phyloP scores from a whole-genome alignment of 2,113 vertebrate genomes.

The Dasyurus viverrinus region DNA sequence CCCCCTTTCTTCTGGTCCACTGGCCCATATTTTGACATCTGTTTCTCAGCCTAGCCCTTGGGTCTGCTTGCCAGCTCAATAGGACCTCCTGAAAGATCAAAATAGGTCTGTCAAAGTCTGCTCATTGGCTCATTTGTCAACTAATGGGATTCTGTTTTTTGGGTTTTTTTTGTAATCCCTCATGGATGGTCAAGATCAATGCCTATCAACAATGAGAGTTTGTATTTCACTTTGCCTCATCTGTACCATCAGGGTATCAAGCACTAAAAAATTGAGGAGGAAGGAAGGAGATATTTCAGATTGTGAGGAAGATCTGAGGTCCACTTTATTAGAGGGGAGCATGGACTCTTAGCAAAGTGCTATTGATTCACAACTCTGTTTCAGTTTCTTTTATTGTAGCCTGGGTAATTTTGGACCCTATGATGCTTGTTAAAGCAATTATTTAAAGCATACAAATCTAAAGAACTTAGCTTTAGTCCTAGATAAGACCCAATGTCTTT shows the following conservation, averaged over 20 bases:
- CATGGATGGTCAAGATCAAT: neutral
- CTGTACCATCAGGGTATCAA: too few relatives aligned
- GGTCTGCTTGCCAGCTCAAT: neutral
- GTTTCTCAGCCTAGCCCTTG: neutral
- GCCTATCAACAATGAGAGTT: neutral
- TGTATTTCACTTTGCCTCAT: too few relatives aligned
- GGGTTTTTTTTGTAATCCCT: neutral
- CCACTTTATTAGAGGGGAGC: too few relatives aligned
- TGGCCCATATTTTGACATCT: neutral
- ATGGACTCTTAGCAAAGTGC: too few relatives aligned
- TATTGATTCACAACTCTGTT: too few relatives aligned
- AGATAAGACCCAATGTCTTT: neutral
- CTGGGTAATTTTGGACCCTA: too few relatives aligned
- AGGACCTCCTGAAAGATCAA: neutral
- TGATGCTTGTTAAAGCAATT: neutral
- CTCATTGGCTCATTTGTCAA: neutral
- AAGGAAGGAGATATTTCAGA: too few relatives aligned
- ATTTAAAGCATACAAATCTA: constrained; percentile 17
- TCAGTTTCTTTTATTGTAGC: too few relatives aligned
- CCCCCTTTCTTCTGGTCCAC: neutral
- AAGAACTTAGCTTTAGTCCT: neutral
- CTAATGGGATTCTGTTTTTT: neutral
- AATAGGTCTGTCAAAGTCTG: neutral
- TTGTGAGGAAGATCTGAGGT: too few relatives aligned
- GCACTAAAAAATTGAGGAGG: too few relatives aligned